These are phyloP conservation scores for Furcifer pardalis DNA, from an alignment of 2,797 vertebrate species.

Conservation along the genomic window DNA sequence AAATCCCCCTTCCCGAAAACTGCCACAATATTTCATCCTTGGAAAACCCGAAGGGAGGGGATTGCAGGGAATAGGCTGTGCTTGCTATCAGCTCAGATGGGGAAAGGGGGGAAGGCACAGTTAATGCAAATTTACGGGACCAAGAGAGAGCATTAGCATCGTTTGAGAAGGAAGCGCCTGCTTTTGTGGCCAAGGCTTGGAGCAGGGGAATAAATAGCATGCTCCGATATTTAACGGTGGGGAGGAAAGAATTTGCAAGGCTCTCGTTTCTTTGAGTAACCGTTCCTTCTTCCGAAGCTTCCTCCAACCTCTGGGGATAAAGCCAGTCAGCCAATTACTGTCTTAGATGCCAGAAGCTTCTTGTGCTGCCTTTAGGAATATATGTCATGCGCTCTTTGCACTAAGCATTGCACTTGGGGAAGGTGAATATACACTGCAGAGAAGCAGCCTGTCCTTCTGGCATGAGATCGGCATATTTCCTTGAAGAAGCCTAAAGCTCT, in stretches of 20 bases:
- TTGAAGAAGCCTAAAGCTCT: background rate
- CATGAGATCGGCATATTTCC: background rate
- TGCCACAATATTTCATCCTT: background rate
- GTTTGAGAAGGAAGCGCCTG: constrained; percentile 33
- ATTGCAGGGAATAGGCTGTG: background rate
- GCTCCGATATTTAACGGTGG: constrained; percentile 57
- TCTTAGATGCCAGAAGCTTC: constrained; percentile 73
- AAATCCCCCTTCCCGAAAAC: background rate
- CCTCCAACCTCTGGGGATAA: constrained; percentile 69
- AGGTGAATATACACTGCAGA: background rate
- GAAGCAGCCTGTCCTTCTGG: background rate
- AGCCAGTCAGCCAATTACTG: constrained; percentile 81
- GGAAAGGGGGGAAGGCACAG: background rate
- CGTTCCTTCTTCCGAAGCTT: constrained; percentile 76
- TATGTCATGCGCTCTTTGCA: constrained; percentile 67
- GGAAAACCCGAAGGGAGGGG: background rate
- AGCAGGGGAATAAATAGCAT: constrained; percentile 36
- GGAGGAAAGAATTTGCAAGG: constrained; percentile 62
- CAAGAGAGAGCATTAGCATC: background rate
- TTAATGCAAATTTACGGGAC: background rate
- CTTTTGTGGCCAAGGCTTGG: background rate
- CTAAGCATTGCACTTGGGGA: constrained; percentile 25
- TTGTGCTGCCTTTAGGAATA: constrained; percentile 71
- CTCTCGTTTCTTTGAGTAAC: constrained; percentile 80
- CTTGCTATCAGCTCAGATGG: fast-evolving